Evolutionary conservation across 2,113 vertebrate genomes (phyloP).

Genomic region (Phaetusa simplex): DNA sequence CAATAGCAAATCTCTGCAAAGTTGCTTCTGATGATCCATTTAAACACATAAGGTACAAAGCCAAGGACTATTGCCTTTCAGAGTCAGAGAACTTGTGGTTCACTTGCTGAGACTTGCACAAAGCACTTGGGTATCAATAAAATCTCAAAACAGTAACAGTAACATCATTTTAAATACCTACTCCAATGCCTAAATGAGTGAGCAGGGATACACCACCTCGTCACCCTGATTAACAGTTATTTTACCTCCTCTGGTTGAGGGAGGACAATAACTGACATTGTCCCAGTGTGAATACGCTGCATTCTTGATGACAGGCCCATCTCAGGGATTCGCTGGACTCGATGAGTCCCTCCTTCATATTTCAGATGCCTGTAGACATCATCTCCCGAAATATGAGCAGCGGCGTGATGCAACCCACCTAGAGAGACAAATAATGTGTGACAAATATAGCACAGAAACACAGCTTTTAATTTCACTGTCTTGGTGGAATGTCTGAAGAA

Average conservation of each 20-base stretch:
- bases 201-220: neutral
- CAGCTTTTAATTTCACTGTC: neutral
- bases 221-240: neutral
- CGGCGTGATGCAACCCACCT: constrained; percentile 93
- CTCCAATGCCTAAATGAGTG: neutral
- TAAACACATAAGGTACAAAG: neutral
- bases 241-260: constrained; percentile 87
- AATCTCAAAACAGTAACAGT: neutral
- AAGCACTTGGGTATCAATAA: neutral
- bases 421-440: neutral
- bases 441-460: neutral
- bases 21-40: neutral
- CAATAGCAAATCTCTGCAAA: neutral
- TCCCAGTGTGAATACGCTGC: constrained; percentile 96
- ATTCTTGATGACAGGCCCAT: constrained; percentile 91
- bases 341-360: constrained; percentile 90
- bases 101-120: neutral
- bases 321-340: constrained; percentile 93
- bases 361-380: constrained; percentile 86
- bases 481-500: neutral
- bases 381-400: constrained; percentile 85
- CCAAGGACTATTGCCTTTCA: neutral
- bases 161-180: neutral
- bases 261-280: constrained; percentile 90
- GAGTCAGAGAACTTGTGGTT: neutral